phyloP scores from a whole-genome alignment of 2,113 vertebrate species.

The Cairina moschata region DNA sequence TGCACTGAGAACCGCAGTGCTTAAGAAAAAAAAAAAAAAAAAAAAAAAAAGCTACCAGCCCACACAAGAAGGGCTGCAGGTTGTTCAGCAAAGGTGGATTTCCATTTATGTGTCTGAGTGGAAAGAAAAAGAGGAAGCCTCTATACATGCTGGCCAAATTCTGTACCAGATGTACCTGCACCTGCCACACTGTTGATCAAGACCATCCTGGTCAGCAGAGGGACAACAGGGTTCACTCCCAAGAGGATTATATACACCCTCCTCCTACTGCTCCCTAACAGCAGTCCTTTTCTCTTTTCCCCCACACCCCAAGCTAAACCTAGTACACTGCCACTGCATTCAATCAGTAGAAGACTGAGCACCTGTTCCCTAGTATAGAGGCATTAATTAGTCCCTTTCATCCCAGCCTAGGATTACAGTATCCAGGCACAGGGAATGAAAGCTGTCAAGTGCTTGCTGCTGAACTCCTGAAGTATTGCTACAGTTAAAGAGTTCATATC shows the following conservation, averaged over 20 bases:
- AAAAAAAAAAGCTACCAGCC: background rate
- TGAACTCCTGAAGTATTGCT: background rate
- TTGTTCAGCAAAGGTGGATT: background rate
- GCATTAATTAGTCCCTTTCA: background rate
- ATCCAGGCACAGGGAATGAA: background rate
- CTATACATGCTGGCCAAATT: background rate
- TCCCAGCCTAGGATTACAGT: background rate
- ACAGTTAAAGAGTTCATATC: background rate
- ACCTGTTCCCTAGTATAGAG: background rate
- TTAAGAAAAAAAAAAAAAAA: background rate
- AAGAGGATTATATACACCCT: background rate
- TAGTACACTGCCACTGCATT: background rate
- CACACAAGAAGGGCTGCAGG: conserved; percentile 19
- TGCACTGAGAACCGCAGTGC: background rate
- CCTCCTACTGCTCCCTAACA: background rate
- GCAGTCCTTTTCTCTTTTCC: background rate
- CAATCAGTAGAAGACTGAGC: background rate
- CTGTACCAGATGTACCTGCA: background rate
- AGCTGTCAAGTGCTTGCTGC: background rate
- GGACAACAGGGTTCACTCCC: background rate
- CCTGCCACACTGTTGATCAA: background rate
- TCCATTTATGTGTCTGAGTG: background rate
- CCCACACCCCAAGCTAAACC: background rate
- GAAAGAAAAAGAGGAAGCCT: background rate
- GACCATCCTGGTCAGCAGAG: background rate